phyloP scores from a whole-genome alignment of 2,113 vertebrate species.

The Nothobranchius kuhntae region DNA sequence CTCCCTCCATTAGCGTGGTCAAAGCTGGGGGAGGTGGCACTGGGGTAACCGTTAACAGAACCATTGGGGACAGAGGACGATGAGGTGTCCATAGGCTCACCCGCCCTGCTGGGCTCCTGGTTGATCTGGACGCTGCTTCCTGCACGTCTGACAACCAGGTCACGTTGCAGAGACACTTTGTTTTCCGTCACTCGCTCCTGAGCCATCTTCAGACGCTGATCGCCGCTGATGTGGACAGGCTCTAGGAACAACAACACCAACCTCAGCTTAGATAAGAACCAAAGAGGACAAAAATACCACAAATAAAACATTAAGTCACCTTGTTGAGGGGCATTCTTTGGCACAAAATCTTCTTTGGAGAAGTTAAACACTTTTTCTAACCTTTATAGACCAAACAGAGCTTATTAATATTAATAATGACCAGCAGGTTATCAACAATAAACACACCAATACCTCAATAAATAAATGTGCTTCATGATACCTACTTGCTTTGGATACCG shows the following conservation, averaged over 20 bases:
- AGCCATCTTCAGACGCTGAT: conserved; percentile 86
- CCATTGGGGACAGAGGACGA: conserved; percentile 75
- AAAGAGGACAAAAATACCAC: neutral
- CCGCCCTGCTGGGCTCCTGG: conserved; percentile 80
- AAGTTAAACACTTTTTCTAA: conserved; percentile 96
- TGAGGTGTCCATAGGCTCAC: conserved; percentile 87
- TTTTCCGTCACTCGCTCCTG: conserved; percentile 83
- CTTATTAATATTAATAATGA: no score
- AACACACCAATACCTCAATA: neutral
- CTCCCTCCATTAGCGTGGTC: conserved; percentile 76
- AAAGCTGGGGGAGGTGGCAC: conserved; percentile 40
- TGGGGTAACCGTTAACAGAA: conserved; percentile 81
- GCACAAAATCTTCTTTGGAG: conserved; percentile 87
- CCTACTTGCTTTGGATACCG: conserved; percentile 97
- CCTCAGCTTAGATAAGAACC: neutral
- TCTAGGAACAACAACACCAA: conserved; percentile 59
- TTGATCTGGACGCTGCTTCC: conserved; percentile 74
- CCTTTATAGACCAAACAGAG: conserved; percentile 70
- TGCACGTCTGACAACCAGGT: conserved; percentile 75
- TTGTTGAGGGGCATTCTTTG: conserved; percentile 84
- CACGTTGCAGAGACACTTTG: conserved; percentile 81
- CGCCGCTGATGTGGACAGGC: conserved; percentile 82
- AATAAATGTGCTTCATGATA: neutral
- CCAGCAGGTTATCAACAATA: neutral
- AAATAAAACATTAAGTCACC: conserved; percentile 71